Evolutionary conservation across 2,797 vertebrate species (phyloP).

Genomic region (Champsocephalus gunnari): DNA sequence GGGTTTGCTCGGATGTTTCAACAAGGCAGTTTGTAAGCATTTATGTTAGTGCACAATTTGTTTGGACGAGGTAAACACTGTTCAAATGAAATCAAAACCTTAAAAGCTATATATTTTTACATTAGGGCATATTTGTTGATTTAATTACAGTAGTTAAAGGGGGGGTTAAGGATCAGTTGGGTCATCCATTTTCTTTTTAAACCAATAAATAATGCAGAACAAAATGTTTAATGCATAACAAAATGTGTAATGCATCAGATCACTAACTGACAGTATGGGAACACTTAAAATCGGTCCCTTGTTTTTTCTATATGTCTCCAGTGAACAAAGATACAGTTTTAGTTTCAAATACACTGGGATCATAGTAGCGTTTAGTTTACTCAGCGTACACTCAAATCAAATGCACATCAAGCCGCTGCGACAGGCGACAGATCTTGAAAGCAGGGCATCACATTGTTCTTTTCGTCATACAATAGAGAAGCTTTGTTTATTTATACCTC

Average conservation of each 20-base stretch:
- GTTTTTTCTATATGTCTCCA: neutral
- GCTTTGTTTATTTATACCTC: slow-evolving; percentile 46
- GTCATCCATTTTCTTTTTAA: neutral
- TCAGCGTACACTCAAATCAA: slow-evolving; percentile 16
- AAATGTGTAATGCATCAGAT: slow-evolving; percentile 9
- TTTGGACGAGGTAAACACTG: slow-evolving; percentile 8
- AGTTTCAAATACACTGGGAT: slow-evolving; percentile 7
- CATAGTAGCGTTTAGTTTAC: slow-evolving; percentile 28
- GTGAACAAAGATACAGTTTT: slow-evolving; percentile 11
- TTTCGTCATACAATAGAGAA: slow-evolving; percentile 18
- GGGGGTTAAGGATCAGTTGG: neutral
- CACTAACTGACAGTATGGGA: neutral
- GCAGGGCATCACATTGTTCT: slow-evolving; percentile 26
- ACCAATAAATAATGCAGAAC: too few relatives aligned
- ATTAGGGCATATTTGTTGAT: neutral
- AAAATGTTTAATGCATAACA: too few relatives aligned
- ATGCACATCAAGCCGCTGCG: slow-evolving; percentile 11
- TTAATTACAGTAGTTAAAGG: neutral
- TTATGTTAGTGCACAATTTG: slow-evolving; percentile 29
- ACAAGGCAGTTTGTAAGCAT: slow-evolving; percentile 71
- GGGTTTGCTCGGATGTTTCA: slow-evolving; percentile 60
- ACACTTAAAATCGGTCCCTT: neutral
- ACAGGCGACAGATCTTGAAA: slow-evolving; percentile 38
- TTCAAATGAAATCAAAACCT: slow-evolving; percentile 2
- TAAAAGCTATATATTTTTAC: neutral